Percentiles rank a stretch among this genome's conserved stretches.
phyloP scores from a whole-genome alignment of 2,113 vertebrate species.

The Eublepharis macularius region DNA sequence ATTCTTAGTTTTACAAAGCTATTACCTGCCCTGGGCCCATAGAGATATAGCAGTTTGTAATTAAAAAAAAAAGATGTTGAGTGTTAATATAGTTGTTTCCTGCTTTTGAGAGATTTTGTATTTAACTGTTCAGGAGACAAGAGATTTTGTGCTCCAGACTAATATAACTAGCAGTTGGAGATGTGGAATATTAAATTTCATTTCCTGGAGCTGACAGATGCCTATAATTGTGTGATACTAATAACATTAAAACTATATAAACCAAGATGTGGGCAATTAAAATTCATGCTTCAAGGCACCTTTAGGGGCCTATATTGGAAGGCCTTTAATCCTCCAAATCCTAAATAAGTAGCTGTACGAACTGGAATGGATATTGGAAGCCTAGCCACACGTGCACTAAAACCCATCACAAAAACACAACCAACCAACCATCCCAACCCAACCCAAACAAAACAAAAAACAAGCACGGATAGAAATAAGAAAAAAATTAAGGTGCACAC shows the following conservation, averaged over 20 bases:
- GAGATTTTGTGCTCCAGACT: background rate
- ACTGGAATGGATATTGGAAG: background rate
- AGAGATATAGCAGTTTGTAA: background rate
- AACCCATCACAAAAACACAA: background rate
- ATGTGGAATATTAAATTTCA: conserved; percentile 26
- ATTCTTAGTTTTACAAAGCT: background rate
- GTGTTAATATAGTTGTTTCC: background rate
- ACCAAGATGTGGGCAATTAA: conserved; percentile 3
- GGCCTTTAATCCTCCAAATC: conserved; percentile 5
- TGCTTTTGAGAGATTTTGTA: background rate
- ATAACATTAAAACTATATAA: conserved; percentile 15
- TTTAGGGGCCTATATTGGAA: background rate
- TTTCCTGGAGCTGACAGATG: background rate
- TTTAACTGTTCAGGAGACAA: background rate
- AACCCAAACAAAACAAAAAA: no score
- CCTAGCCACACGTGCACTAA: conserved; percentile 3
- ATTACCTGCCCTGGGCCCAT: background rate
- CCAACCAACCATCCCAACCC: no score
- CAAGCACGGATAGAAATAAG: background rate
- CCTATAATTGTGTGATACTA: background rate
- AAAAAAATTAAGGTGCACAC: background rate
- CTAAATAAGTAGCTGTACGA: background rate
- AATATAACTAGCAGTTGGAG: conserved; percentile 17
- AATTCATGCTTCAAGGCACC: conserved; percentile 3
- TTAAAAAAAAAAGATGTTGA: background rate